Base-by-base conservation (phyloP, 2,888 invertebrate genomes). In the Trilocha varians region DNA sequence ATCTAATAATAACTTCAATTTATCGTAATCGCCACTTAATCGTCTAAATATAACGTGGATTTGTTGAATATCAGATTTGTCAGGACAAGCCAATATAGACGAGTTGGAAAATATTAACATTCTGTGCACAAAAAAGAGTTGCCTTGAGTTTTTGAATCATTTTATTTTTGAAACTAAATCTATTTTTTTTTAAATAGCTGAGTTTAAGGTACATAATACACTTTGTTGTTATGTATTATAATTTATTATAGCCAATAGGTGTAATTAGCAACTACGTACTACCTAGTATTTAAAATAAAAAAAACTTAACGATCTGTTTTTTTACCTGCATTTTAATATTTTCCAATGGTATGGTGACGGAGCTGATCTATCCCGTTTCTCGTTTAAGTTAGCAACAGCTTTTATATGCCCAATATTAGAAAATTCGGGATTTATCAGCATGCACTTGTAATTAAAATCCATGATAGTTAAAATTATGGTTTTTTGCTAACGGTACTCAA, bases 271-370 rank as follows among this genome's bases (percentile, higher is more conserved):
- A n/a, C n/a, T n/a, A n/a, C n/a, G n/a, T n/a, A n/a, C n/a, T n/a
- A n/a, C n/a, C n/a, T n/a, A n/a, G n/a, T n/a, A n/a, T 6, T 8
- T 39, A 36, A 14, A 38, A 6, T 32, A 13, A 25, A 32, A 13
- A 34, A 6, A 34, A 18, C 3, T 33, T 13, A 16, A 35, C 11
- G 32, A 9, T n/a, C n/a, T n/a, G n/a, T n/a, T n/a, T 1, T 39
- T 45, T 18, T 48, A 77, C 84, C 83, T 73, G 73, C 84, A 84
- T 58, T 83, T 84, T 5, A 85, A 59, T 52, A 82, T 72, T 73
- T 83, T 84, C 85, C 85, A 85, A 49, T 85, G 84, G 46, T 66
- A 77, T 55, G 83, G 65, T 5, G 83, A 74, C n/a, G 85, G 83
- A 2, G 85, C 63, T 9, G 84, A 85, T 50, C 80, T 69, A 52